These are phyloP conservation scores for Coleophora deauratella DNA, from an alignment of 2,888 invertebrate species.

Conservation along the genomic window DNA sequence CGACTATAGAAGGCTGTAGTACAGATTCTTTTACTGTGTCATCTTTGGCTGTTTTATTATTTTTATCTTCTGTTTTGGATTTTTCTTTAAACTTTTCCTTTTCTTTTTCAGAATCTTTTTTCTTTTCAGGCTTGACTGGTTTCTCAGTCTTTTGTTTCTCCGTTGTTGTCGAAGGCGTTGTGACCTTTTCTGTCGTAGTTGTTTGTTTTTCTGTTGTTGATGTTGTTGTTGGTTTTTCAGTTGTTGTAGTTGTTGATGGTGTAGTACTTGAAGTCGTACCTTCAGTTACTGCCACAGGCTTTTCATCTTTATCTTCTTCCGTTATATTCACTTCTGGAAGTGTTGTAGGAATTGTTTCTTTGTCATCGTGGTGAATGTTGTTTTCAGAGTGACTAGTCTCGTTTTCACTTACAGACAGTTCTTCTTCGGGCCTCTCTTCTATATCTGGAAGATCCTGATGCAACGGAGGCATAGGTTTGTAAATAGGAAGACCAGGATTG, in stretches of 20 bases:
- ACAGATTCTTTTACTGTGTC: constrained; percentile 39
- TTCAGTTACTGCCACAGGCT: constrained; percentile 32
- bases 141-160: constrained; percentile 21
- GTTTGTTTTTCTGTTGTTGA: constrained; percentile 29
- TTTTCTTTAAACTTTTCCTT: constrained; percentile 34
- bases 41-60: constrained; percentile 26
- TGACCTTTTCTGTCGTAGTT: constrained; percentile 18
- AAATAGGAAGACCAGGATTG: constrained; percentile 73
- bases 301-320: constrained; percentile 38
- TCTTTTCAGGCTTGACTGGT: constrained; percentile 44
- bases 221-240: constrained; percentile 26
- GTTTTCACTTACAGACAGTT: constrained; percentile 47
- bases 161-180: constrained; percentile 29
- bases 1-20: constrained; percentile 45
- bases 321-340: constrained; percentile 33
- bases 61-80: constrained; percentile 18
- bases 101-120: constrained; percentile 53
- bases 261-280: constrained; percentile 24
- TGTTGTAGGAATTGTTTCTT: constrained; percentile 24
- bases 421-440: constrained; percentile 38
- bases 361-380: constrained; percentile 41
- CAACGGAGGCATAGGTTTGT: constrained; percentile 75
- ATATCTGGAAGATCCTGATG: constrained; percentile 45
- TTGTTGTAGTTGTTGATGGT: constrained; percentile 28
- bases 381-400: constrained; percentile 54